A percentile compares a stretch with the other conserved stretches of the same genome.
Evolutionary conservation across 2,888 invertebrate species (phyloP).

Genomic region (Stegophylla sp.): DNA sequence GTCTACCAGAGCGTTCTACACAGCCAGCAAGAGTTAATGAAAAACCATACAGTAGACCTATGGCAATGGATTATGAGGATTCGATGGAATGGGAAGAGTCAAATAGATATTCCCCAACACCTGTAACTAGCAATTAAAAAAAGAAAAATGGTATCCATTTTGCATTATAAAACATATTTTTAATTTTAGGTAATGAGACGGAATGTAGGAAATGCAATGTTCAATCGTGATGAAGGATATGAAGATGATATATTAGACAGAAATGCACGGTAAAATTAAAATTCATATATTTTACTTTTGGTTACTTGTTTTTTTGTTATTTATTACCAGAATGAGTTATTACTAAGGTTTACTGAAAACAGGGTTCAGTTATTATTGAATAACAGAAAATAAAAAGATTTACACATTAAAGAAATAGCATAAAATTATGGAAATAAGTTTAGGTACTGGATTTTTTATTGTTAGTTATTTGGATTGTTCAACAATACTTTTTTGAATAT

Average conservation of each 20-base stretch:
- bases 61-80: constrained; percentile 53
- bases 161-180: background rate
- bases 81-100: constrained; percentile 52
- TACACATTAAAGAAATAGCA: too few relatives aligned
- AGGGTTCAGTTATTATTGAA: too few relatives aligned
- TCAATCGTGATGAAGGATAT: constrained; percentile 44
- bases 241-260: constrained; percentile 38
- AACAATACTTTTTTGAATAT: too few relatives aligned
- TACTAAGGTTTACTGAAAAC: too few relatives aligned
- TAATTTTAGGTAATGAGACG: constrained; percentile 28
- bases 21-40: constrained; percentile 34
- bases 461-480: too few relatives aligned
- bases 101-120: constrained; percentile 41
- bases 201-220: constrained; percentile 20
- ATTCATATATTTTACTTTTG: background rate
- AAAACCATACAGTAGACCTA: constrained; percentile 49
- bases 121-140: too few relatives aligned
- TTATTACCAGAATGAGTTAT: too few relatives aligned
- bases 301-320: background rate
- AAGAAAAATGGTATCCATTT: too few relatives aligned
- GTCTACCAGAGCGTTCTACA: constrained; percentile 18
- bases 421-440: too few relatives aligned
- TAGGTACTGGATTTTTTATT: too few relatives aligned
- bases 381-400: too few relatives aligned
- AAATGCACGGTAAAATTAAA: constrained; percentile 26